These are phyloP conservation scores for Anneissia japonica DNA, from an alignment of 35 echinoderm and acorn worm genomes.

Conservation along the genomic window DNA sequence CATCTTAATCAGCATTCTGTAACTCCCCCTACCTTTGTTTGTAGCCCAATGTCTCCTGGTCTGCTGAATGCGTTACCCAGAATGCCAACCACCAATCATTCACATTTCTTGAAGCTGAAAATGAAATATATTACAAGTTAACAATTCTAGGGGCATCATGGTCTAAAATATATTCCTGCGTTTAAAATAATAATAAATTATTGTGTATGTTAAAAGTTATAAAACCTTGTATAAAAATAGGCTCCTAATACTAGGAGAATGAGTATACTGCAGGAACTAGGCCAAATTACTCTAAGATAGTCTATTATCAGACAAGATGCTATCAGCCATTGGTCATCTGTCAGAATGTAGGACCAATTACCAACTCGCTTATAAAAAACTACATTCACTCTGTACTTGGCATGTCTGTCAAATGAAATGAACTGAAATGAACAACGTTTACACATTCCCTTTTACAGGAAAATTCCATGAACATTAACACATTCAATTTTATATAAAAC, in stretches of 20 bases:
- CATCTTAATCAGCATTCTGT: too few species aligned
- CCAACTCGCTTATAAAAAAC: too few species aligned
- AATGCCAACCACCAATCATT: constrained; percentile 98
- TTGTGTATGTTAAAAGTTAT: background rate
- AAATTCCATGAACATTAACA: too few species aligned
- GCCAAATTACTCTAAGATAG: background rate
- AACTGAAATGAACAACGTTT: too few species aligned
- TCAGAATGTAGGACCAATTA: too few species aligned
- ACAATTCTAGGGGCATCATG: too few species aligned
- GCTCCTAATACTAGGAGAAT: background rate
- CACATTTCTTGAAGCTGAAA: constrained; percentile 80
- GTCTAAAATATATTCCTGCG: background rate
- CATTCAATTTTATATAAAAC: too few species aligned
- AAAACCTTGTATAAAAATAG: background rate
- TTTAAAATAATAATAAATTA: background rate
- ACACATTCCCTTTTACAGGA: too few species aligned
- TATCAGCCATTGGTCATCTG: too few species aligned
- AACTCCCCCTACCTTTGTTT: background rate
- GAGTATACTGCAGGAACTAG: too few species aligned
- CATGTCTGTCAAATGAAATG: too few species aligned
- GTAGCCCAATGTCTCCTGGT: background rate
- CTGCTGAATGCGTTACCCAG: constrained; percentile 53
- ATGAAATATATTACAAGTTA: background rate
- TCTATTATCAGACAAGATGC: background rate
- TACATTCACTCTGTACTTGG: too few species aligned